phyloP scores from a whole-genome alignment of 2,888 invertebrate genomes.

The Bembecia ichneumoniformis region DNA sequence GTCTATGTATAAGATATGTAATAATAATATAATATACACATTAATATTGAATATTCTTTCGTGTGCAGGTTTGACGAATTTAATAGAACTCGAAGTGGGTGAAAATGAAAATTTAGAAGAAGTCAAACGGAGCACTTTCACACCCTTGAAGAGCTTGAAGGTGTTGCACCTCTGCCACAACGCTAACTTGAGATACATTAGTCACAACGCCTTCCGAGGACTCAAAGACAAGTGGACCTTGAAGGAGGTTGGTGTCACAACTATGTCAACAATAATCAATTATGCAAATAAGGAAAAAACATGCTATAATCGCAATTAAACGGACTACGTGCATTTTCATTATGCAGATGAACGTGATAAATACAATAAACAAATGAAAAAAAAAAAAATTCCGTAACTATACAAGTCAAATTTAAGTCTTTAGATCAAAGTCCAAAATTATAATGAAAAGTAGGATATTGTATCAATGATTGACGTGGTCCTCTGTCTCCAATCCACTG shows the following conservation, averaged over 20 bases:
- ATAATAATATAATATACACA: background rate
- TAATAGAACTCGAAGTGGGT: conserved; percentile 74
- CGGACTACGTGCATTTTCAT: background rate
- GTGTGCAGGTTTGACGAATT: conserved; percentile 60
- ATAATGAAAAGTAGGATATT: too few relatives aligned
- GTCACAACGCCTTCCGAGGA: conserved; percentile 71
- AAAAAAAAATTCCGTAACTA: too few relatives aligned
- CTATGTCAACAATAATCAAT: conserved; percentile 5
- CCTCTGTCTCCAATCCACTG: too few relatives aligned
- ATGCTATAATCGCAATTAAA: conserved; percentile 7
- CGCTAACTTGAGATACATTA: conserved; percentile 65
- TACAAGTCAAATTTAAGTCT: too few relatives aligned
- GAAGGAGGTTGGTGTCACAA: conserved; percentile 56
- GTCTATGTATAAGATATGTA: background rate
- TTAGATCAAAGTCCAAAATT: too few relatives aligned
- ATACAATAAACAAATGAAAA: too few relatives aligned
- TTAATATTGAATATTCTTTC: conserved; percentile 4
- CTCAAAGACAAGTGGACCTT: conserved; percentile 64
- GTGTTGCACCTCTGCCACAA: conserved; percentile 68
- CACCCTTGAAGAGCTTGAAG: conserved; percentile 54
- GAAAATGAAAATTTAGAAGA: conserved; percentile 68
- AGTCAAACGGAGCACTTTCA: conserved; percentile 69
- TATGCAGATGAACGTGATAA: too few relatives aligned
- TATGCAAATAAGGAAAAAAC: conserved; percentile 9
- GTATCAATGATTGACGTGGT: too few relatives aligned